phyloP scores from a whole-genome alignment of 2,888 invertebrate species.

The Leptinotarsa juncta region DNA sequence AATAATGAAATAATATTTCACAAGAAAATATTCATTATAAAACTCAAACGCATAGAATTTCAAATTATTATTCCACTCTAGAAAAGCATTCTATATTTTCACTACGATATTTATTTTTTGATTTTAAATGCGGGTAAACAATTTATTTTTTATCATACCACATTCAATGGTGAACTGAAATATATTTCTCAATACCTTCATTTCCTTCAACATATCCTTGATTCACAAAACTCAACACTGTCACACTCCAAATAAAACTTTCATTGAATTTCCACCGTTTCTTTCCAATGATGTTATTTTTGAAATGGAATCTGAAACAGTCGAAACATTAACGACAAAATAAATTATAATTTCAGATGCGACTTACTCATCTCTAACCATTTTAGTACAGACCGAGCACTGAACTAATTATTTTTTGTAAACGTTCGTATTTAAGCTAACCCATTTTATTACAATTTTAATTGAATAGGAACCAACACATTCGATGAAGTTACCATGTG shows the following conservation, averaged over 20 bases:
- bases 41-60: too few relatives aligned
- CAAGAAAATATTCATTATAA: too few relatives aligned
- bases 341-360: not conserved
- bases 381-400: not conserved
- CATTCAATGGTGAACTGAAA: not conserved
- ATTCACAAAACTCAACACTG: slow-evolving; percentile 4
- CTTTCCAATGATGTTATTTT: not conserved
- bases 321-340: not conserved
- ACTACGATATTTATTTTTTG: too few relatives aligned
- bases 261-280: not conserved
- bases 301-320: not conserved
- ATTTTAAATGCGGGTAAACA: too few relatives aligned
- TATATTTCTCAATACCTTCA: not conserved
- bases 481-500: too few relatives aligned
- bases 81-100: too few relatives aligned
- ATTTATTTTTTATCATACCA: not conserved
- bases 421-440: not conserved
- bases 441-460: not conserved
- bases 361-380: slow-evolving; percentile 1
- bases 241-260: not conserved
- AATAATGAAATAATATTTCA: too few relatives aligned
- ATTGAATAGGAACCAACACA: not conserved
- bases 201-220: not conserved
- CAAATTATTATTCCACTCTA: too few relatives aligned
- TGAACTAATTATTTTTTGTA: not conserved